These are phyloP conservation scores for Myrmecophaga tridactyla DNA, from an alignment of 2,113 vertebrate species.

Conservation along the genomic window DNA sequence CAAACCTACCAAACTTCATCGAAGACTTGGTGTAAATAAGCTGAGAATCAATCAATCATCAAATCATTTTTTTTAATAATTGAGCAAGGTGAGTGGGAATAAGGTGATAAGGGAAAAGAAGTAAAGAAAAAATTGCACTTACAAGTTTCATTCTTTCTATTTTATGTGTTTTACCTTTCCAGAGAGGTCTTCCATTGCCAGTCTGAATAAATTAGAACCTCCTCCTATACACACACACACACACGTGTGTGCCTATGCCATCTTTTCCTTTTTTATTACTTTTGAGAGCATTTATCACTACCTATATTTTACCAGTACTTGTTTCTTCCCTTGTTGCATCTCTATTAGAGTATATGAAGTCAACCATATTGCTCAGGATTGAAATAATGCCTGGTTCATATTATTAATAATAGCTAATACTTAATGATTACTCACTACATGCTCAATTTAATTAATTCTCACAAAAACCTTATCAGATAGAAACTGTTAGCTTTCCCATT, in stretches of 20 bases:
- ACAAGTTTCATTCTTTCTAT: not conserved
- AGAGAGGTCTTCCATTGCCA: not conserved
- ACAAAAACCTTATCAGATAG: not conserved
- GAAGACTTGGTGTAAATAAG: not conserved
- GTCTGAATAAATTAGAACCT: not conserved
- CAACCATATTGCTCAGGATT: not conserved
- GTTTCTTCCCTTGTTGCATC: not conserved
- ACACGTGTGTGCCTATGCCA: not conserved
- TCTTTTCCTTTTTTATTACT: not conserved
- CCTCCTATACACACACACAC: not conserved
- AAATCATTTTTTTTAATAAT: not conserved
- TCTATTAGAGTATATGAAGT: not conserved
- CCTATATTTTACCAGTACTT: not conserved
- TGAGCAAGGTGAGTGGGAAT: not conserved
- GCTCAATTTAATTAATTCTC: not conserved
- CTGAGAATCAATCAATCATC: not conserved
- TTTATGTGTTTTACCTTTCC: no score
- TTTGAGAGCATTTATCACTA: not conserved
- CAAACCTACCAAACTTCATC: not conserved
- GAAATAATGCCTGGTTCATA: not conserved
- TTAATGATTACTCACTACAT: not conserved
- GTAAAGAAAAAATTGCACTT: not conserved
- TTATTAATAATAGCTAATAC: not conserved
- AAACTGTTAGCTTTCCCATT: not conserved
- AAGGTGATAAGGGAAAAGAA: not conserved